Percentiles rank a stretch among this genome's conserved stretches.
phyloP scores from a whole-genome alignment of 2,888 invertebrate genomes.

The Belgica antarctica region DNA sequence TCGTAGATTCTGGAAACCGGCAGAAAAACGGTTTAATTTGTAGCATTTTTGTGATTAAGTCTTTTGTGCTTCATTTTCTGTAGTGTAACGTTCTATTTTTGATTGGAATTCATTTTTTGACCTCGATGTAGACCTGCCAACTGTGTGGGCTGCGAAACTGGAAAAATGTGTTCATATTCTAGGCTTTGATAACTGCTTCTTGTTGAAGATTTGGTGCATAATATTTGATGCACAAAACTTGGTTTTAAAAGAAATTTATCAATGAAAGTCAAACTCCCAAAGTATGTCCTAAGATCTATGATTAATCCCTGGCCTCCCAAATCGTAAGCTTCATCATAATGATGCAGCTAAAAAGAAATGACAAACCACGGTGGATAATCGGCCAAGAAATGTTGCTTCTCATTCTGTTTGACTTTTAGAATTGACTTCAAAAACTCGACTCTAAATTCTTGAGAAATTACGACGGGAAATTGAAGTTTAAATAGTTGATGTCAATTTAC shows the following conservation, averaged over 20 bases:
- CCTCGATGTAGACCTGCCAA: not conserved
- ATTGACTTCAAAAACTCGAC: not conserved
- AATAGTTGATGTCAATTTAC: constrained; percentile 12
- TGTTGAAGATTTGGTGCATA: too few relatives aligned
- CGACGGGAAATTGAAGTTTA: not conserved
- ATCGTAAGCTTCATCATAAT: too few relatives aligned
- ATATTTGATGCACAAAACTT: too few relatives aligned
- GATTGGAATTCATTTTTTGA: not conserved
- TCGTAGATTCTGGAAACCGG: constrained; percentile 21
- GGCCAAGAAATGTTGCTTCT: too few relatives aligned
- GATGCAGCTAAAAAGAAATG: not conserved
- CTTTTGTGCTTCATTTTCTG: not conserved
- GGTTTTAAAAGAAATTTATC: too few relatives aligned
- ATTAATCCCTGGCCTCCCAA: too few relatives aligned
- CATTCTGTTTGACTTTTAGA: not conserved
- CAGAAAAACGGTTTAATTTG: constrained; percentile 24
- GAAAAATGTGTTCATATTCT: too few relatives aligned
- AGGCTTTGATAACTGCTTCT: too few relatives aligned
- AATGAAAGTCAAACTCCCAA: too few relatives aligned
- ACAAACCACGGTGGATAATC: too few relatives aligned
- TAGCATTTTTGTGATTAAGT: constrained; percentile 18
- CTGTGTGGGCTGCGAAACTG: not conserved
- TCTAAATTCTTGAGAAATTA: too few relatives aligned
- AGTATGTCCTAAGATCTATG: too few relatives aligned
- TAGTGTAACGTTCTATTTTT: not conserved